Base-by-base conservation (phyloP, 2,888 invertebrate species). In the Halocaridina rubra region DNA sequence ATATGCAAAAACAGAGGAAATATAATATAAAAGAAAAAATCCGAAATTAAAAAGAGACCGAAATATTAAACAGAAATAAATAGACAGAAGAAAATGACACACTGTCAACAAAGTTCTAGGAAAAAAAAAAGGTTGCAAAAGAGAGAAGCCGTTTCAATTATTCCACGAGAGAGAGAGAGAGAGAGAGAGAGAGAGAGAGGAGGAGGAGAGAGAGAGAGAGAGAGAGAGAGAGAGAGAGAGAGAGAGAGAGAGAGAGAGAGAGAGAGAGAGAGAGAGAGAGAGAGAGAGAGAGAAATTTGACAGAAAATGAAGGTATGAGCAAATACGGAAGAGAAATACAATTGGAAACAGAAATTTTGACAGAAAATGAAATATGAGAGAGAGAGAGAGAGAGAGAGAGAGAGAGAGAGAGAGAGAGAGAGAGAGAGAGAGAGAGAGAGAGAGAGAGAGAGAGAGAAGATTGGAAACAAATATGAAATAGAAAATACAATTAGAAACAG, bases 261-360 rank as follows among this genome's bases (percentile, higher is more conserved):
- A 22, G 22, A 78, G 64, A 33, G 64, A 78, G 64, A 78, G 77
- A 61, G 39, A 64, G 33, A 61, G 33, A 64, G 33, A 78, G 64
- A 39, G 39, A 61, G 61, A 61, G 64, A 78, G 27, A 24, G 64
- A 61, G 59, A n/a, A 13, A 27, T 13, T 22, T 53, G 22, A 75
- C 53, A 16, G 4, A 59, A 27, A 76, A 53, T 29, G 19, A n/a
- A n/a, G n/a, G n/a, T n/a, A n/a, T n/a, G 32, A 10, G 24, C 13
- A 16, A 78, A 39, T 22, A 39, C 61, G 64, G 64, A 64, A 61
- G 39, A 64, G 33, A 61, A 24, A 64, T 22, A 78, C 33, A 39
- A 32, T 30, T 30, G 32, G 64, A 78, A 19, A 24, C 33, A 61
- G 59, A n/a, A 13, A 27, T 13, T 22, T 53, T n/a, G 22, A 75